Percentiles rank a stretch among this genome's conserved stretches.
Conservation (phyloP, 2,888 invertebrate genomes). For the Chrysolina americana region DNA sequence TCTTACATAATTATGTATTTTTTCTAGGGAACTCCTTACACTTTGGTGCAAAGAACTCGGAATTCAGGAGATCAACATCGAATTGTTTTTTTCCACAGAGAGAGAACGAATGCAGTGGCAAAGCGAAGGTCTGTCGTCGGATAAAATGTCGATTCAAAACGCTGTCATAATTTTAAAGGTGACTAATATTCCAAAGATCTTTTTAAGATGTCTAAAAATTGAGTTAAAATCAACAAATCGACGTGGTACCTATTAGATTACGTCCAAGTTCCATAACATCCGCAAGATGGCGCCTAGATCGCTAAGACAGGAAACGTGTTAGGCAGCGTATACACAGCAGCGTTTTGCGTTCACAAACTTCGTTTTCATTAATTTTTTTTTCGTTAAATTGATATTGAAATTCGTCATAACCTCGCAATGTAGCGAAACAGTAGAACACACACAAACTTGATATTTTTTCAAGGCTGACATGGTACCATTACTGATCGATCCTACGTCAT, state of each 20-base stretch:
- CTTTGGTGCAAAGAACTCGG: constrained; percentile 63
- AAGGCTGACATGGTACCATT: constrained; percentile 78
- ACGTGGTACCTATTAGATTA: no score
- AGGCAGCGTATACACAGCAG: no score
- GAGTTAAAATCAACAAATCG: no score
- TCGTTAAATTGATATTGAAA: no score
- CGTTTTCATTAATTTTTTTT: no score
- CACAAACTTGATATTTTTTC: constrained; percentile 4
- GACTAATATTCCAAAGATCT: not conserved
- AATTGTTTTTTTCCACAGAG: constrained; percentile 77
- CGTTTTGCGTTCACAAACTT: no score
- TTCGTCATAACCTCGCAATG: no score
- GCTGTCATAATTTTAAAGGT: constrained; percentile 85
- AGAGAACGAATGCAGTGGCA: constrained; percentile 89
- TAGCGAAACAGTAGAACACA: no score
- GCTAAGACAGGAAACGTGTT: no score
- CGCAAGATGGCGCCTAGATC: no score
- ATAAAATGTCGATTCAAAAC: constrained; percentile 85
- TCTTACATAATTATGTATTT: not conserved
- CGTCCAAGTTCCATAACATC: no score
- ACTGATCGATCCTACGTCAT: constrained; percentile 91
- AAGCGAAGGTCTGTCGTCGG: constrained; percentile 86
- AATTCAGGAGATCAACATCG: constrained; percentile 70
- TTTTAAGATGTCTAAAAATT: not conserved
- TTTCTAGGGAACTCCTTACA: constrained; percentile 60